Base-by-base conservation (phyloP, 2,888 invertebrate species). In the Dasysyrphus tricinctus region DNA sequence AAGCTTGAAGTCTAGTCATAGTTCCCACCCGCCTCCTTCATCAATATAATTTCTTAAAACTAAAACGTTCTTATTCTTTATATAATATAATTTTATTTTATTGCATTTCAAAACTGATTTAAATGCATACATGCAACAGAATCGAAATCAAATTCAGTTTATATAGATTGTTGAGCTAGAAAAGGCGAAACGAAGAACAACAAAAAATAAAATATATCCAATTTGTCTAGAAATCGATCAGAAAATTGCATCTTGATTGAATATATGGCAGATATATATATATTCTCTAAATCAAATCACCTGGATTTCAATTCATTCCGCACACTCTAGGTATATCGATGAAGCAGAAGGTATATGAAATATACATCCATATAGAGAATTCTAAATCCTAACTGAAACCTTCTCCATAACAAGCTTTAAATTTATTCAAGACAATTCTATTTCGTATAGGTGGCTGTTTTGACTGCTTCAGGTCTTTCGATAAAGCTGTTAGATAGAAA, bases 171-270 rank as follows among this genome's bases (percentile, higher is more conserved):
- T 19, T 2, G 2, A 11, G 37, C 11, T 42, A 9, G 12, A 12
- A 49, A 59, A 47, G 37, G 5, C 1, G 34, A 34, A 37, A 6
- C 24, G 34, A 7, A 19, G 11, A 47, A 39, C 16, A 59, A 69
- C 1, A 37, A 16, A 12, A 16, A 29, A 44, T 44, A 42, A 44
- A 32, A 69, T 24, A n/a, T 73, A 81, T 85, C 74, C 82, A 82
- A 79, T 82, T 79, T 82, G 54, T 44, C 65, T 78, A 75, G 78
- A 82, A 82, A 86, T 86, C 75, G 82, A 82, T 79, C 70, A 78
- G 78, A 86, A 86, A 86, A 86, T 82, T 86, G 82, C 75, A 86
- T 72, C 86, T 78, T 82, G 78, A 82, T 86, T 86, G 86, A 82
- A 86, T 78, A 75, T 86, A 24, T 39, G 61, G 16, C 5, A 54